A percentile compares a stretch with the other conserved stretches of the same genome.
Evolutionary conservation across 2,888 invertebrate species (phyloP).

Genomic region (Cryptosula pallasiana): DNA sequence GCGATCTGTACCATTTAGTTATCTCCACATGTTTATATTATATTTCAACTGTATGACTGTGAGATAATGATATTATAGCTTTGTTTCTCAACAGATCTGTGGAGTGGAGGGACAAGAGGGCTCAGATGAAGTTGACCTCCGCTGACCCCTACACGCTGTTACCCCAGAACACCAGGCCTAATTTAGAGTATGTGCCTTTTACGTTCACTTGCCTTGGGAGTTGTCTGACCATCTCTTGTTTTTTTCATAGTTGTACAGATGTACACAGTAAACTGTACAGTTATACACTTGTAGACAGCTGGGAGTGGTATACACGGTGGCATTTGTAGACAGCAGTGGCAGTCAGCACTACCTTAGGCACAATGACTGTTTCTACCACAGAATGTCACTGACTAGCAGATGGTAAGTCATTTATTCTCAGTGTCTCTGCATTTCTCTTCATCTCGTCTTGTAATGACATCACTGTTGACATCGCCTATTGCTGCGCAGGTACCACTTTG

Average conservation of each 20-base stretch:
- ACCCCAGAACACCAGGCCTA: neutral
- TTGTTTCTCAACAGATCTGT: too few relatives aligned
- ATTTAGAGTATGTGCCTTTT: conserved; percentile 13
- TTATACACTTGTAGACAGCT: conserved; percentile 5
- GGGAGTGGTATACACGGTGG: neutral
- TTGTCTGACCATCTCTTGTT: too few relatives aligned
- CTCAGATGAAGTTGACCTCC: neutral
- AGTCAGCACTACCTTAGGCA: neutral
- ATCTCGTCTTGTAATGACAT: neutral
- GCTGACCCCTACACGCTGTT: neutral
- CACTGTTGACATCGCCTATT: neutral
- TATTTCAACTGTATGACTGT: too few relatives aligned
- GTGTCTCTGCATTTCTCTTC: neutral
- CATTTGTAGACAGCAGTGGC: conserved; percentile 11
- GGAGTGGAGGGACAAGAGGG: neutral
- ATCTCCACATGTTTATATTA: too few relatives aligned
- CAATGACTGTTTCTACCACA: conserved; percentile 15
- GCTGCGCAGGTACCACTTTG: neutral
- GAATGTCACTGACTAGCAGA: neutral
- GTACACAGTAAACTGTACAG: too few relatives aligned
- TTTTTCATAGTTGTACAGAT: too few relatives aligned
- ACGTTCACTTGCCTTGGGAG: too few relatives aligned
- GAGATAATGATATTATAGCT: too few relatives aligned
- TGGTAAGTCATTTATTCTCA: neutral
- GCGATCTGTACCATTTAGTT: too few relatives aligned